Evolutionary conservation across 35 echinoderm and acorn worm species (phyloP).

Genomic region (Holothuria glaberrima): DNA sequence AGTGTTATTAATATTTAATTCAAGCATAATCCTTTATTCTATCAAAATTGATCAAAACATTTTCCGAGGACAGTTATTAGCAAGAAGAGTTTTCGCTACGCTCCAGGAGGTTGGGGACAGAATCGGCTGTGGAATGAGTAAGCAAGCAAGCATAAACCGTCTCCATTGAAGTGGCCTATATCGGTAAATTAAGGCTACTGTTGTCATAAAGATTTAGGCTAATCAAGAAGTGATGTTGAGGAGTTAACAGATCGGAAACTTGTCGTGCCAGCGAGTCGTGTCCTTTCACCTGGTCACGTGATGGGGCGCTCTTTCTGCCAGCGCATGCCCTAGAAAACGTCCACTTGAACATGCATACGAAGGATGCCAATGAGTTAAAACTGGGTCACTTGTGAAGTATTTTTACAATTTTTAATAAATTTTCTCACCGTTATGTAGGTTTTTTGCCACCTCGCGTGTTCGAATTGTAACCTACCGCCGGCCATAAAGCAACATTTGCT

Average conservation of each 20-base stretch:
- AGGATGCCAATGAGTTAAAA: slow-evolving; percentile 15
- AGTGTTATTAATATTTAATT: slow-evolving; percentile 54
- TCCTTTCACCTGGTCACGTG: neutral
- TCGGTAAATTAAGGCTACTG: slow-evolving; percentile 3
- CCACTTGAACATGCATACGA: neutral
- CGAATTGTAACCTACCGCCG: neutral
- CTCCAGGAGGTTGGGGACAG: neutral
- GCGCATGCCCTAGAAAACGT: slow-evolving; percentile 17
- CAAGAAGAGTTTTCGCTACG: slow-evolving; percentile 24
- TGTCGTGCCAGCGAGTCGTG: neutral
- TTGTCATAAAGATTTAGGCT: slow-evolving; percentile 55
- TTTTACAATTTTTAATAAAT: slow-evolving; percentile 31
- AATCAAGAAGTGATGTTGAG: slow-evolving; percentile 38
- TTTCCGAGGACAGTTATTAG: slow-evolving; percentile 32
- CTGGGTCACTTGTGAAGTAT: slow-evolving; percentile 51
- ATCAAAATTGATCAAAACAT: slow-evolving; percentile 44
- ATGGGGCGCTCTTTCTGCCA: neutral
- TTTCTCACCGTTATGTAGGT: slow-evolving; percentile 43
- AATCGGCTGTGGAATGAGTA: slow-evolving; percentile 29
- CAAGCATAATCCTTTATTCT: slow-evolving; percentile 51
- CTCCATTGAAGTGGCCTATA: neutral
- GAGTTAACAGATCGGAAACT: slow-evolving; percentile 47
- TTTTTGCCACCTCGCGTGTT: slow-evolving; percentile 20
- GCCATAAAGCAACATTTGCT: neutral
- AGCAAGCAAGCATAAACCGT: neutral